Evolutionary conservation across 2,113 vertebrate genomes (phyloP), one percentile per base, ranked within the genome.

Genomic region (Bostrychus sinensis): DNA sequence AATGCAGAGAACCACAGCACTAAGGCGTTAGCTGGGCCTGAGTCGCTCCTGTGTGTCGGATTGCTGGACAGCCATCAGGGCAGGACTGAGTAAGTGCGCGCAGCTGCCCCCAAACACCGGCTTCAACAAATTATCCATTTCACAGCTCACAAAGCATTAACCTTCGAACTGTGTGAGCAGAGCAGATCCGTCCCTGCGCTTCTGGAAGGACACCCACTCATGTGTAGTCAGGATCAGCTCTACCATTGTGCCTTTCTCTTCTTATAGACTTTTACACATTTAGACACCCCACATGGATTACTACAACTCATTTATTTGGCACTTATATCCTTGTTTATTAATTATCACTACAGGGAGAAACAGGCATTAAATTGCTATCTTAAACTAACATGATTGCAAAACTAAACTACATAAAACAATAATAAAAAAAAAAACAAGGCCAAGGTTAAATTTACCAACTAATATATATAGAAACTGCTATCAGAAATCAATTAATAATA

Each of bases 91-190:
- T 66, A 71, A 86, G 62, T 63, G 65, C 25, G 23, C 48, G 72
- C 89, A 91, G 89, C 89, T 89, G 89, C 82, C 71, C 69, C 61
- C 60, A 34, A 82, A 72, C 61, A 30, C 64, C n/a, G 56, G 66
- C 75, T 77, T 66, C 65, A 68, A 87, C 80, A 81, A 81, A 86
- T 83, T 22, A 87, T 56, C 71, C 76, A 80, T 86, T 87, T 90
- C 86, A 88, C 83, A 89, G 73, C 78, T 66, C 83, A 62, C 85
- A 88, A 86, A 87, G 76, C 75, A 71, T 77, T 82, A 71, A 59
- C 75, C 64, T 80, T 69, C 71, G 64, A 82, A 82, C 81, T 80
- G 77, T 77, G 79, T 62, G 81, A 84, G 80, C 68, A 4, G 70
- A 84, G 81, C 70, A 5, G 67, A 85, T 78, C 75, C 72, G 56